These are phyloP conservation scores for Cercopithecus mitis DNA, from an alignment of 2,797 vertebrate genomes.

Conservation along the genomic window DNA sequence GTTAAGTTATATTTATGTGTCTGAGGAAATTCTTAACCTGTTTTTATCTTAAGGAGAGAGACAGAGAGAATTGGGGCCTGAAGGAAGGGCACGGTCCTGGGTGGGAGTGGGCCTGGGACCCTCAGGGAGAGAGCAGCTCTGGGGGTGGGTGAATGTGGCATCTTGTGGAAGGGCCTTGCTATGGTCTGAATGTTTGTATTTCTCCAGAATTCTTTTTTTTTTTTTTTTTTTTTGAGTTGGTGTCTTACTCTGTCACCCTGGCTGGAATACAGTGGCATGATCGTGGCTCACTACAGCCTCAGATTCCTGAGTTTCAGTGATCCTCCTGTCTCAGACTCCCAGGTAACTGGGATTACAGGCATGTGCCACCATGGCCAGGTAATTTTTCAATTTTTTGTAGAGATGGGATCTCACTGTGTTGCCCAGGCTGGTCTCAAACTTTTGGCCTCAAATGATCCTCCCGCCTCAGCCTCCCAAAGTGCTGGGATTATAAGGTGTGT, in stretches of 20 bases:
- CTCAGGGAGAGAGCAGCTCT: neutral
- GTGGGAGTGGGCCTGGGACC: fast-evolving
- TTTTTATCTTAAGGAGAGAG: neutral
- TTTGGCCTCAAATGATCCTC: neutral
- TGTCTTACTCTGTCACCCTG: neutral
- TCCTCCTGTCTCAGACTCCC: neutral
- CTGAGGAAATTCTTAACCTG: neutral
- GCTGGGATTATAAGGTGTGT: neutral
- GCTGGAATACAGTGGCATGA: neutral
- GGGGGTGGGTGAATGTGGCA: neutral
- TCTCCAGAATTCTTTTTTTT: neutral
- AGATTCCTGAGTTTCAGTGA: neutral
- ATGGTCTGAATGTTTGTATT: neutral
- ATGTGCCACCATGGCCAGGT: neutral
- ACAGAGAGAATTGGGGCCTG: neutral
- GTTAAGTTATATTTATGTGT: neutral
- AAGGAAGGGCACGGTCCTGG: neutral
- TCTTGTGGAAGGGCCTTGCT: neutral
- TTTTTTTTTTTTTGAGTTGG: neutral
- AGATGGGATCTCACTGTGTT: neutral
- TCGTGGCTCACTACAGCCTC: neutral
- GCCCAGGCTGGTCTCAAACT: neutral
- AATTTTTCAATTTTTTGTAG: neutral
- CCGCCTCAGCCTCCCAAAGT: neutral
- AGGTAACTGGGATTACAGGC: neutral